Evolutionary conservation across 2,888 invertebrate genomes (phyloP).

Genomic region (Eumacrocentrus americanus): DNA sequence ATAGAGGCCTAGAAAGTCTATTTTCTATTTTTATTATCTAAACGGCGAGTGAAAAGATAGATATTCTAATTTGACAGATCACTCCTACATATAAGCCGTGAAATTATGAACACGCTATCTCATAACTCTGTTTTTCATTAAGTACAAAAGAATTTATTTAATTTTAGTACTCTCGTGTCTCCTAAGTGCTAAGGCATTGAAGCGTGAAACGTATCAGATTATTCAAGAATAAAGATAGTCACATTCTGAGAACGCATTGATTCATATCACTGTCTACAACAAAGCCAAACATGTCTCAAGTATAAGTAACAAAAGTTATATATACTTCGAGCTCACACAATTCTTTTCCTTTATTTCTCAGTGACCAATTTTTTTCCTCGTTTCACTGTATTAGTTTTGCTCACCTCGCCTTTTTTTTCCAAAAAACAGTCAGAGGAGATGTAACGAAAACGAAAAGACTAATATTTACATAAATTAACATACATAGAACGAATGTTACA

Average conservation of each 20-base stretch:
- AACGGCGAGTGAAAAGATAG: conserved; percentile 17
- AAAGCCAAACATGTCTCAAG: conserved; percentile 29
- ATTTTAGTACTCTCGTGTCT: conserved; percentile 40
- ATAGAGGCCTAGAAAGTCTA: conserved; percentile 11
- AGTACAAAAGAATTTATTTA: conserved; percentile 57
- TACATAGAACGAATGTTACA: conserved; percentile 47
- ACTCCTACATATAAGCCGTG: conserved; percentile 32
- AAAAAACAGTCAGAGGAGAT: neutral
- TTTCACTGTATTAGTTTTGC: neutral
- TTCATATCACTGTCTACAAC: conserved; percentile 18
- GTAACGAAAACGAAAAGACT: conserved; percentile 41
- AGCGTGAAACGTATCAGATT: conserved; percentile 43
- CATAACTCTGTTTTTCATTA: conserved; percentile 46
- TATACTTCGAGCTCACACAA: neutral
- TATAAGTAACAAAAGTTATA: conserved; percentile 20
- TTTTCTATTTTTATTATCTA: neutral
- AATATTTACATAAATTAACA: conserved; percentile 54
- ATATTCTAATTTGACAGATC: conserved; percentile 35
- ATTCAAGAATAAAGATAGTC: conserved; percentile 13
- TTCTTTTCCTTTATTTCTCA: neutral
- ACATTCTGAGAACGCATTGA: neutral
- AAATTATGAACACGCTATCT: conserved; percentile 34
- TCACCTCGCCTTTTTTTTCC: neutral
- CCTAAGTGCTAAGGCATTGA: conserved; percentile 49
- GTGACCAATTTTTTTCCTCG: neutral